Conservation (phyloP, 2,113 vertebrate species). For the Apteryx owenii region DNA sequence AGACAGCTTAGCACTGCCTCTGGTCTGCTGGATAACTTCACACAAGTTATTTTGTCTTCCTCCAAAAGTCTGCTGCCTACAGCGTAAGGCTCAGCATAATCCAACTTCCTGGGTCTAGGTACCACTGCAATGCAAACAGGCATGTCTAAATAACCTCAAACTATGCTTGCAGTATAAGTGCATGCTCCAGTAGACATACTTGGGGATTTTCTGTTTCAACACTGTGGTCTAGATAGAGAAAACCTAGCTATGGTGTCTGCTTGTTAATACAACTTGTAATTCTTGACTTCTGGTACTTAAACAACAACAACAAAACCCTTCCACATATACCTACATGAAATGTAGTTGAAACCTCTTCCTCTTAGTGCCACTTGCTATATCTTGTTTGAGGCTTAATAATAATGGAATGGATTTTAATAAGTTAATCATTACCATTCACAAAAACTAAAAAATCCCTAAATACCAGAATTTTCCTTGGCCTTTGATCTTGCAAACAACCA, state of each 20-base stretch:
- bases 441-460: background rate
- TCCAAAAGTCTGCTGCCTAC: background rate
- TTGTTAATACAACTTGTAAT: background rate
- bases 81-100: background rate
- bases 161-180: background rate
- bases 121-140: background rate
- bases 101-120: background rate
- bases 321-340: background rate
- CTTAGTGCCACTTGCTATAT: background rate
- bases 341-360: background rate
- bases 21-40: background rate
- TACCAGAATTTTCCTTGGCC: background rate
- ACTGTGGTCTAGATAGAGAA: rapidly evolving
- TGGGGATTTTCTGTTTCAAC: background rate
- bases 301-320: rapidly evolving
- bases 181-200: background rate
- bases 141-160: background rate
- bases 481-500: background rate
- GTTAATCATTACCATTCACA: background rate
- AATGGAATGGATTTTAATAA: background rate
- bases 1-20: background rate
- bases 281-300: background rate
- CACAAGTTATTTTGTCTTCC: background rate
- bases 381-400: background rate
- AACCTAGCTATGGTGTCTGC: background rate